phyloP scores from a whole-genome alignment of 2,113 vertebrate species.

The Halcyon malimbica region DNA sequence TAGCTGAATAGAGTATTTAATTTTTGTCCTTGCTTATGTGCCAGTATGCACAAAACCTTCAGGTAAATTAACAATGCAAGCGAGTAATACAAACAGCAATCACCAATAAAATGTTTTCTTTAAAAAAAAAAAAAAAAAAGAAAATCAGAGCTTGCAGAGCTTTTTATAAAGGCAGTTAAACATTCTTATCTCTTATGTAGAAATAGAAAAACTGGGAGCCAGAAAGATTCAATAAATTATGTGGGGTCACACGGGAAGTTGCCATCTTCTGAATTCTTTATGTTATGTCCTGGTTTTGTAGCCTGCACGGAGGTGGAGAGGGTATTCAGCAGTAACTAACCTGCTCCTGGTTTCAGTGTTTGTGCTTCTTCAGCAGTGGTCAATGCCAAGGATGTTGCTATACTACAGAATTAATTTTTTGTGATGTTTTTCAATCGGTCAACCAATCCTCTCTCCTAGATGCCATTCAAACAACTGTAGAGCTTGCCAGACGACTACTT shows the following conservation, averaged over 20 bases:
- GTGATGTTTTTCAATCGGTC: not conserved
- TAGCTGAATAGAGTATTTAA: constrained; percentile 1
- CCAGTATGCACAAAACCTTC: not conserved
- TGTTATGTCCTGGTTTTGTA: not conserved
- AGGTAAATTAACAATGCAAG: not conserved
- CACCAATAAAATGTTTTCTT: not conserved
- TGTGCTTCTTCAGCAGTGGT: not conserved
- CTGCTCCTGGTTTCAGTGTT: not conserved
- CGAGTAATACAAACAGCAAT: not conserved
- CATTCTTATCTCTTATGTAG: not conserved
- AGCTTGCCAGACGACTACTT: constrained; percentile 18
- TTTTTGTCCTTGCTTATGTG: not conserved
- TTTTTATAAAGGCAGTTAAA: not conserved
- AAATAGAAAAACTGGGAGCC: not conserved
- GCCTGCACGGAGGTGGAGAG: not conserved
- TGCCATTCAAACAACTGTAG: not conserved
- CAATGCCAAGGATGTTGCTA: not conserved
- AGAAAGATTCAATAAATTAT: not conserved
- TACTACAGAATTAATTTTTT: not conserved
- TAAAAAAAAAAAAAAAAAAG: not conserved
- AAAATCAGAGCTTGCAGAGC: not conserved
- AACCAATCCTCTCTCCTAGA: not conserved
- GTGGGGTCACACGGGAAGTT: not conserved
- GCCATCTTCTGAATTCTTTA: not conserved
- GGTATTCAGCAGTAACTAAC: not conserved